Percentiles rank a stretch among this genome's conserved stretches.
These are phyloP conservation scores for Natator depressus DNA, from an alignment of 2,113 vertebrate species.

Conservation along the genomic window DNA sequence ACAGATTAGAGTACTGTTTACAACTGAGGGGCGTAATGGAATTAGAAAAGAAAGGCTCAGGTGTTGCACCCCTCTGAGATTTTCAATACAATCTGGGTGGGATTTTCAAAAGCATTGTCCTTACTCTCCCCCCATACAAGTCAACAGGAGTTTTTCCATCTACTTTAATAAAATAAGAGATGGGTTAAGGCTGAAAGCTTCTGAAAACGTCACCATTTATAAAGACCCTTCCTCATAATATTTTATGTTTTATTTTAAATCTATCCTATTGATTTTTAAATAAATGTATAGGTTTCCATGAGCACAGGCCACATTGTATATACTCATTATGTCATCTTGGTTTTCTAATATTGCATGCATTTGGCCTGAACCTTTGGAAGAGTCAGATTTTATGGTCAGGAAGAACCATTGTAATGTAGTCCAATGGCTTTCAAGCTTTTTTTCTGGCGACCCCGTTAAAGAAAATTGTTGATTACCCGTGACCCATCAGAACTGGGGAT, in stretches of 20 bases:
- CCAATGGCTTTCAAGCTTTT: too few species aligned
- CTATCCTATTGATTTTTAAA: background rate
- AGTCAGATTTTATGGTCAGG: background rate
- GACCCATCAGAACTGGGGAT: too few species aligned
- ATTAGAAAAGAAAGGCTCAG: too few species aligned
- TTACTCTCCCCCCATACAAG: too few species aligned
- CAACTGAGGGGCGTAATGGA: too few species aligned
- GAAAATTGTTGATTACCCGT: too few species aligned
- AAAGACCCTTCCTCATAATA: too few species aligned
- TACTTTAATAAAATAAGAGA: background rate
- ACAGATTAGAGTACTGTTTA: too few species aligned
- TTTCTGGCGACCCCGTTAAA: too few species aligned
- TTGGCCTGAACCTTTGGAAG: background rate
- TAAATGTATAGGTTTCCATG: background rate
- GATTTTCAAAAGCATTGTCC: too few species aligned
- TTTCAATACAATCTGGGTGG: too few species aligned
- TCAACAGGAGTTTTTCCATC: background rate
- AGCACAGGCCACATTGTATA: background rate
- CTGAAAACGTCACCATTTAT: background rate
- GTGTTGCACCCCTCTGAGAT: too few species aligned
- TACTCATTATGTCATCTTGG: background rate
- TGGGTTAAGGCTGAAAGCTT: background rate
- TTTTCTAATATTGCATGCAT: background rate
- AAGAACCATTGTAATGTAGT: background rate
- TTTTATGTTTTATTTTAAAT: background rate